Percentiles rank a stretch among this genome's conserved stretches.
Evolutionary conservation across 2,888 invertebrate genomes (phyloP).

Genomic region (Lottia gigantea): DNA sequence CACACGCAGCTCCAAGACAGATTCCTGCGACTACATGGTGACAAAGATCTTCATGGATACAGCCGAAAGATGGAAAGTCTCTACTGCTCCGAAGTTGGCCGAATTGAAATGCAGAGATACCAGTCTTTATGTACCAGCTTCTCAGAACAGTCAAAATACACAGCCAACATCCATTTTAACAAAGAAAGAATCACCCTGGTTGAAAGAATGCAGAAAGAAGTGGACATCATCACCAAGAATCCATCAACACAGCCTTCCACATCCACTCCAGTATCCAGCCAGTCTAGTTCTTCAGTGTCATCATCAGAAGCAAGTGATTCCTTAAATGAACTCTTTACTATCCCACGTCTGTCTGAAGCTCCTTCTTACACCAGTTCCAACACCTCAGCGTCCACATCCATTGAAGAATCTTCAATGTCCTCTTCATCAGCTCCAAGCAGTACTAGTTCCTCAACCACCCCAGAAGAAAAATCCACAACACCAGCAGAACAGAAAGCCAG

Average conservation of each 20-base stretch:
- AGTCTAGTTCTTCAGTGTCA: not conserved
- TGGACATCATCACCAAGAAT: not conserved
- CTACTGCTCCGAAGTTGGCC: slow-evolving; percentile 42
- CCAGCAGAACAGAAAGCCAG: not conserved
- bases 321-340: not conserved
- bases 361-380: not conserved
- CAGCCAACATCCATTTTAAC: slow-evolving; percentile 46
- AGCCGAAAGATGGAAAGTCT: slow-evolving; percentile 39
- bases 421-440: not conserved
- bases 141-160: slow-evolving; percentile 29
- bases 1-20: slow-evolving; percentile 37
- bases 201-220: slow-evolving; percentile 8
- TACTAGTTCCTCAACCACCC: not conserved
- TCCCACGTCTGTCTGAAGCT: not conserved
- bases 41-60: slow-evolving; percentile 33
- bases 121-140: slow-evolving; percentile 42
- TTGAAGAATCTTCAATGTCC: not conserved
- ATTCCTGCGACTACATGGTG: slow-evolving; percentile 36
- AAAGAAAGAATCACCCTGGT: slow-evolving; percentile 36
- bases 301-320: slow-evolving; percentile 6
- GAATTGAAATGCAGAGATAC: slow-evolving; percentile 46
- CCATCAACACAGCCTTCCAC: not conserved
- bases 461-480: not conserved
- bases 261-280: not conserved
- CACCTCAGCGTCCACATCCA: not conserved